Percentiles rank a stretch among this genome's conserved stretches.
Evolutionary conservation across 1,140 invertebrate species (phyloP).

Genomic region (Aphaenogaster rudis): DNA sequence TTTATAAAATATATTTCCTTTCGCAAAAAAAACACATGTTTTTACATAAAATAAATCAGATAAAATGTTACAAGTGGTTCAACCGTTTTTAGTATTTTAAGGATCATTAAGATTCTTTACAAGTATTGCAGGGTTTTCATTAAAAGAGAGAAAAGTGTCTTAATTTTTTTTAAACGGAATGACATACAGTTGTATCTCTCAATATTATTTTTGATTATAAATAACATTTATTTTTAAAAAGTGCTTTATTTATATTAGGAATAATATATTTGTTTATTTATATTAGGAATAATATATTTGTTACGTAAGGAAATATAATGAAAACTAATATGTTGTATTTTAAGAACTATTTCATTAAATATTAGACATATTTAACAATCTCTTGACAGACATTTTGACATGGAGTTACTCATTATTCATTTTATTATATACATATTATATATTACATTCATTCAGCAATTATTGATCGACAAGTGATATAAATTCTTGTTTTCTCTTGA

Average conservation of each 20-base stretch:
- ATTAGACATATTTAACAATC: not conserved
- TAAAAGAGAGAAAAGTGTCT: not conserved
- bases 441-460: not conserved
- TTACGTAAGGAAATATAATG: conserved; percentile 11
- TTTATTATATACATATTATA: too few relatives aligned
- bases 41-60: not conserved
- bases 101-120: not conserved
- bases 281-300: not conserved
- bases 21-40: conserved; percentile 1
- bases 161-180: not conserved
- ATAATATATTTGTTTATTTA: not conserved
- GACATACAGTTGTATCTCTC: not conserved
- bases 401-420: too few relatives aligned
- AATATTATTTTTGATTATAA: conserved; percentile 12
- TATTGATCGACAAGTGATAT: not conserved
- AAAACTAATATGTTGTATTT: not conserved
- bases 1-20: conserved; percentile 6
- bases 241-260: not conserved
- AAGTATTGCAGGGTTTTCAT: not conserved
- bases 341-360: not conserved
- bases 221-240: not conserved
- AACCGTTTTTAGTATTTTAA: not conserved
- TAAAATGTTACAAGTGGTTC: not conserved
- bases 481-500: not conserved
- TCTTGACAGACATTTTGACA: not conserved